Evolutionary conservation across 1,140 invertebrate genomes (phyloP).

Genomic region (Zaprionus ghesquierei): DNA sequence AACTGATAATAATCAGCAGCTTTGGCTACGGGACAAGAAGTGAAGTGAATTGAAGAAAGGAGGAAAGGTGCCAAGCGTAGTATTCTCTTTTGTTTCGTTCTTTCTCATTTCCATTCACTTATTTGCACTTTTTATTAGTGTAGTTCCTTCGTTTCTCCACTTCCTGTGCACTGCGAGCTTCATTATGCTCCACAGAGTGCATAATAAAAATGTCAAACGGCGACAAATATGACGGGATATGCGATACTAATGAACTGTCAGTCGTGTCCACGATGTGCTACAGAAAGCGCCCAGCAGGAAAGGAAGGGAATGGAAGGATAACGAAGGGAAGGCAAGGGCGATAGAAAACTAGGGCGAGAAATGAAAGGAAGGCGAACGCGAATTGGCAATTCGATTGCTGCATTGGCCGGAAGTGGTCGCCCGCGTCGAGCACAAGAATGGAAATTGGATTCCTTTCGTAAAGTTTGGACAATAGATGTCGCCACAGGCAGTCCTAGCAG

Average conservation of each 20-base stretch:
- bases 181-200: conserved; percentile 27
- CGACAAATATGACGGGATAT: conserved; percentile 66
- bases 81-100: neutral
- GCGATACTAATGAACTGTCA: conserved; percentile 70
- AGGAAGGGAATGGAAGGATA: neutral
- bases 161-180: conserved; percentile 13
- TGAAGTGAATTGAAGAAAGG: neutral
- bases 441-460: conserved; percentile 30
- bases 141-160: conserved; percentile 6
- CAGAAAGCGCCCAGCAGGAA: neutral
- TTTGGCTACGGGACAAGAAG: neutral
- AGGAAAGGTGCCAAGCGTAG: neutral
- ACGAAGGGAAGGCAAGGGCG: neutral
- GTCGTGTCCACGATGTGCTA: conserved; percentile 20
- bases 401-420: neutral
- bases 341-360: conserved; percentile 7
- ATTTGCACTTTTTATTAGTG: conserved; percentile 23
- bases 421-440: neutral
- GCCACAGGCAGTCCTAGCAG: conserved; percentile 14
- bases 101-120: neutral
- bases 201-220: conserved; percentile 68
- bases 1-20: conserved; percentile 12
- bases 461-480: conserved; percentile 26
- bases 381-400: conserved; percentile 36
- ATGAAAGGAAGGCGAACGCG: conserved; percentile 13